Evolutionary conservation across 2,113 vertebrate species (phyloP), one percentile per base, ranked within the genome.

Genomic region (Nipponia nippon): DNA sequence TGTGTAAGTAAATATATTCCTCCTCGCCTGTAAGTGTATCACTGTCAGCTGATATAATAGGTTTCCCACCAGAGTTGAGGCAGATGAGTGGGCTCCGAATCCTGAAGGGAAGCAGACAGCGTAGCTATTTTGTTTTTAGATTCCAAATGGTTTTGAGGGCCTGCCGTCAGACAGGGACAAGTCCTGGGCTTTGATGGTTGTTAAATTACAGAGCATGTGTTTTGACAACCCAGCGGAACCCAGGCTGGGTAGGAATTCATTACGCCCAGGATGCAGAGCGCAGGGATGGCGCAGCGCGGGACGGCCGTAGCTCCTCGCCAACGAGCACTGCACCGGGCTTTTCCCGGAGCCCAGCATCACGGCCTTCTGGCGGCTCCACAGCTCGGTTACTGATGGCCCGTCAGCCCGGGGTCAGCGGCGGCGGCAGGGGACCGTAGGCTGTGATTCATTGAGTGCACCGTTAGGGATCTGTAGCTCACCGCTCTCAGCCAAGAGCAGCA

Each of bases 121-220:
- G 65, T 21, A 89, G 80, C 90, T 96, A 72, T 95, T 97, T 96
- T 85, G 94, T 4, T 93, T 97, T 95, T 49, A 79, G 55, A 84
- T 94, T 83, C 96, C 87, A 56, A 59, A 90, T 87, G 77, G 62
- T 50, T 94, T 90, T 55, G 70, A 86, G 63, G 79, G n/a, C 79
- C 86, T 94, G 92, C 70, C 30, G 6, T 87, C 89, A 93, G 69
- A 86, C 2, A 5, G 73, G 75, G 81, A 93, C 65, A 88, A 85
- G 53, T 95, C 66, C 66, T 0, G 0, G 61, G 52, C 84, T 92
- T 75, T 93, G 93, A 95, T 84, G 92, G 78, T 49, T 96, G 83
- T 49, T 88, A 87, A 95, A 97, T 96, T 94, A 91, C 27, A 53
- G 50, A 38, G 38, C 10, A 32, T 0, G 0, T 1, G 2, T 79